Percentiles rank a stretch among this genome's conserved stretches.
Evolutionary conservation across 2,113 vertebrate genomes (phyloP).

Genomic region (Saguinus midas): DNA sequence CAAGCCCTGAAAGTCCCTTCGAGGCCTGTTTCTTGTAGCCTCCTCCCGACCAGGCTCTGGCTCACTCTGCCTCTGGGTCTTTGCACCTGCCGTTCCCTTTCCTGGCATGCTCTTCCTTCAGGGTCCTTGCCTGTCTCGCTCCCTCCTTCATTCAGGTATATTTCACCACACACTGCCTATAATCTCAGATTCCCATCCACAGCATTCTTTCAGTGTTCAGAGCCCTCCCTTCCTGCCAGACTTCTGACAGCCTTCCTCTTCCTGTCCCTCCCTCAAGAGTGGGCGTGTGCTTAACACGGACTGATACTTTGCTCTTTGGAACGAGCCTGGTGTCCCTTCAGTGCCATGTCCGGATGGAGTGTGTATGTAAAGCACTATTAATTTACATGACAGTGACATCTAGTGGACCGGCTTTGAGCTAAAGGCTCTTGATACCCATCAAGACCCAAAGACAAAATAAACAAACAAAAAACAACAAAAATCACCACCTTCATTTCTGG

Average conservation of each 20-base stretch:
- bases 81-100: background rate
- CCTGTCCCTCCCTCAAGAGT: background rate
- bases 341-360: background rate
- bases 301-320: background rate
- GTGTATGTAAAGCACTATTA: background rate
- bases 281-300: background rate
- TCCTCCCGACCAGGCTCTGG: background rate
- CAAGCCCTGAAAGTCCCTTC: background rate
- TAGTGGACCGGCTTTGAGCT: constrained; percentile 47
- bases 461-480: background rate
- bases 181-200: background rate
- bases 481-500: background rate
- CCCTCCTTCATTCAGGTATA: background rate
- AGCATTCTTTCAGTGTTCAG: background rate
- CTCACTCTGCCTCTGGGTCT: background rate
- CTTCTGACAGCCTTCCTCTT: background rate
- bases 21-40: too few species aligned
- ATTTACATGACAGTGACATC: constrained; percentile 61
- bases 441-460: background rate
- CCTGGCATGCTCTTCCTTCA: background rate
- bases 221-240: background rate
- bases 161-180: background rate
- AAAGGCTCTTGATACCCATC: background rate
- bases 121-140: background rate
- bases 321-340: background rate